Evolutionary conservation across 2,113 vertebrate genomes (phyloP).

Genomic region (Mus pahari): DNA sequence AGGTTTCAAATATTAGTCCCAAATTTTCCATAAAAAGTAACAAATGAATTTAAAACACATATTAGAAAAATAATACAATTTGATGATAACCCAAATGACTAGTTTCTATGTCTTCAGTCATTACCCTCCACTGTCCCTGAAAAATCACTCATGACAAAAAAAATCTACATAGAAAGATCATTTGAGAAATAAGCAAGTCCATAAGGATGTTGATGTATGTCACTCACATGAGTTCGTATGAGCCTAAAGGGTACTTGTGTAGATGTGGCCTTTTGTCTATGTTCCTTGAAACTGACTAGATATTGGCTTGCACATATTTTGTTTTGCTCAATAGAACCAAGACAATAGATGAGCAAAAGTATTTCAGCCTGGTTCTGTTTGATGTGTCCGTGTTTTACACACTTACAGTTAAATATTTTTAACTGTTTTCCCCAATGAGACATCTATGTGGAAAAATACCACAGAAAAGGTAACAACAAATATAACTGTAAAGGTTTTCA

Average conservation of each 20-base stretch:
- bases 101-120: neutral
- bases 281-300: neutral
- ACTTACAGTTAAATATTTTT: constrained; percentile 5
- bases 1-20: neutral
- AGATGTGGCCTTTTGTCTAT: neutral
- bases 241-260: neutral
- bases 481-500: neutral
- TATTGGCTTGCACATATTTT: neutral
- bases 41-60: neutral
- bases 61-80: neutral
- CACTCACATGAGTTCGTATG: neutral
- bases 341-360: neutral
- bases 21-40: neutral
- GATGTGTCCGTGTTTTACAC: neutral
- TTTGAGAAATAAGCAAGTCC: neutral
- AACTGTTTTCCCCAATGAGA: neutral
- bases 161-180: neutral
- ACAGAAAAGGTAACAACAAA: neutral
- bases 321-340: constrained; percentile 1
- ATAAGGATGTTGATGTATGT: neutral
- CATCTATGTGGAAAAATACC: neutral
- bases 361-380: neutral
- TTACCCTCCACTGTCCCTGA: neutral
- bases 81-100: neutral
- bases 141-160: neutral